These are phyloP conservation scores for Nannoperca australis DNA, from an alignment of 2,797 vertebrate genomes.

Conservation along the genomic window DNA sequence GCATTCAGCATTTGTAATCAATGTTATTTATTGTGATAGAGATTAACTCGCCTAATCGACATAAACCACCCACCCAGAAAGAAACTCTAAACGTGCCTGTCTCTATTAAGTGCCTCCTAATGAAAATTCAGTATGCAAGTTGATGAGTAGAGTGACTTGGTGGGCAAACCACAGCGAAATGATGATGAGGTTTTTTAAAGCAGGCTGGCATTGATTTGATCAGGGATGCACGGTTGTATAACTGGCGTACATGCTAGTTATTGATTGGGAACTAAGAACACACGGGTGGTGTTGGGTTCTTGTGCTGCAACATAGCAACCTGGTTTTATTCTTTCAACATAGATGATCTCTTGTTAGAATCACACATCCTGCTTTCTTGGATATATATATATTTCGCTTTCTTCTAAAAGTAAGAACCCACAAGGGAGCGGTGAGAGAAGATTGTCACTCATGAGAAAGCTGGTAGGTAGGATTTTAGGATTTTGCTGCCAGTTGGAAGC, in stretches of 20 bases:
- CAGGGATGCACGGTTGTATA: conserved; percentile 53
- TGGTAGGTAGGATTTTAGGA: conserved; percentile 76
- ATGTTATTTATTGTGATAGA: conserved; percentile 80
- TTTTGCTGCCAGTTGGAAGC: conserved; percentile 76
- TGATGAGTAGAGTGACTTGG: conserved; percentile 57
- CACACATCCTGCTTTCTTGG: conserved; percentile 34
- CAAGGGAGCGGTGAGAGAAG: conserved; percentile 60
- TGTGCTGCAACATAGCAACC: conserved; percentile 28
- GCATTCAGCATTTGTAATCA: conserved; percentile 72
- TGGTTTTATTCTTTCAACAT: conserved; percentile 36
- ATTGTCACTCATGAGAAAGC: conserved; percentile 79
- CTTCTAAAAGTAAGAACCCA: conserved; percentile 51
- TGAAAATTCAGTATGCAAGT: conserved; percentile 70
- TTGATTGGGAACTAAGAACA: conserved; percentile 61
- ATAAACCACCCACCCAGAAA: conserved; percentile 62
- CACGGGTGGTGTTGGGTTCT: conserved; percentile 20
- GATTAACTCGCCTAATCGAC: conserved; percentile 78
- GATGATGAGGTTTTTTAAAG: conserved; percentile 55
- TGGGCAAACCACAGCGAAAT: conserved; percentile 49
- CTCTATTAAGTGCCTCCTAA: conserved; percentile 76
- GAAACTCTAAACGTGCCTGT: conserved; percentile 69
- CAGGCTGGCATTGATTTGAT: conserved; percentile 66
- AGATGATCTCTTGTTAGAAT: conserved; percentile 51
- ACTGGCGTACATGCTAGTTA: conserved; percentile 47
- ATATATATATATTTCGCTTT: not conserved